Base-by-base conservation (phyloP, 2,797 vertebrate genomes). In the Serranus cabrilla region DNA sequence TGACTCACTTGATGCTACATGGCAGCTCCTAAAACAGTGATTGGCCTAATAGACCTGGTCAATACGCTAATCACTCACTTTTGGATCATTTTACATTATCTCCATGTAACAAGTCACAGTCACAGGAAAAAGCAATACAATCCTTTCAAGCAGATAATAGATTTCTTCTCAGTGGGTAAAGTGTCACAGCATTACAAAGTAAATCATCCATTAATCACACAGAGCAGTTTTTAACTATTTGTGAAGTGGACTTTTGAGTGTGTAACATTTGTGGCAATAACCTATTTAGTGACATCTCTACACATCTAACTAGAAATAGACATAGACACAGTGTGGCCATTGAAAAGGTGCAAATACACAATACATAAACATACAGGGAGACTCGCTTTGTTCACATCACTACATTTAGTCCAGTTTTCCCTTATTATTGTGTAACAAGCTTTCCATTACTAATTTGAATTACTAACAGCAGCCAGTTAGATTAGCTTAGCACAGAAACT, bases 1-100 rank as follows among this genome's bases (percentile, higher is more conserved):
- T 88, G 87, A 86, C 76, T 82, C 85, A 89, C 27, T 60, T 43
- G 54, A 73, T 67, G 58, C 47, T 52, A 64, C 64, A 67, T 40
- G 39, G 59, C 57, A 59, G 67, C 42, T 62, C 50, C 31, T 66
- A 57, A 80, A 77, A 76, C 66, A 55, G 67, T 31, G 49, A 80
- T 54, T 52, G 58, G 47, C 63, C 20, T 74, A 56, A 80, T 68
- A 57, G 57, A 81, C 64, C 47, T 21, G 61, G 66, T 83, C 65
- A 77, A 42, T 56, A 64, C 20, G 76, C 67, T 74, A 51, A 87
- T 82, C 74, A 77, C 42, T 73, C 43, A 59, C 60, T 74, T 76
- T 47, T 80, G 17, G 45, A 83, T 21, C 7, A 37, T 27, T 55
- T 12, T 43, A 18, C 18, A 2, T 11, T 37, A 45, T 50, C 25